Base-by-base conservation (phyloP, 2,888 invertebrate species). In the Heliothis peltigera region DNA sequence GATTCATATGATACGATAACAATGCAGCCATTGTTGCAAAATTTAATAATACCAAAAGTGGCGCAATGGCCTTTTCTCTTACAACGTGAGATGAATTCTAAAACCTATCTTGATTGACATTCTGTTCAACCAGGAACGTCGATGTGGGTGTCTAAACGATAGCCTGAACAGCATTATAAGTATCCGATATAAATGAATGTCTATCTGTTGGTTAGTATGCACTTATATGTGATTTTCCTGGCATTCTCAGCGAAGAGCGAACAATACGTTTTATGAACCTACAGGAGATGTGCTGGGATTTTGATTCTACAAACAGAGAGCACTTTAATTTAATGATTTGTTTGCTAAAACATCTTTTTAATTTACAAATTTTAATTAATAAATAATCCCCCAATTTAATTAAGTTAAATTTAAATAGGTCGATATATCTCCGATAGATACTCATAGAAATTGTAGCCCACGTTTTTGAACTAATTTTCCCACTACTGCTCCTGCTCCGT, bases 31-130 rank as follows among this genome's bases (percentile, higher is more conserved):
- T 39, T 43, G 64, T 77, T 77, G 54, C 70, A 64, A 73, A 64
- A 79, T 18, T 28, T 57, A 61, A 64, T 64, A 43, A 64, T 44
- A 53, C 54, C 44, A 25, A 59, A 64, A 49, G 56, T 77, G 52
- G 7, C 64, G 63, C 56, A 63, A 69, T 28, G 44, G 80, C 72
- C 74, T 73, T 70, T 77, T 64, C 70, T 64, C 62, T 62, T 62
- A 12, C 35, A 17, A 73, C 74, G 74, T 77, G 77, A 70, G 65
- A 19, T 7, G 70, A 72, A 73, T 77, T 48, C n/a, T 10, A 58
- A 66, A 55, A 49, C 72, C 54, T 68, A 56, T 59, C 44, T 42
- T 51, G 44, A 59, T 79, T 61, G 25, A 51, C 48, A 71, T 67
- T 73, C 80, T 57, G 47, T 48, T 60, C 70, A 70, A 51, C 42